Evolutionary conservation across 2,113 vertebrate genomes (phyloP), one percentile per base, ranked within the genome.

Genomic region (Typhlomys cinereus): DNA sequence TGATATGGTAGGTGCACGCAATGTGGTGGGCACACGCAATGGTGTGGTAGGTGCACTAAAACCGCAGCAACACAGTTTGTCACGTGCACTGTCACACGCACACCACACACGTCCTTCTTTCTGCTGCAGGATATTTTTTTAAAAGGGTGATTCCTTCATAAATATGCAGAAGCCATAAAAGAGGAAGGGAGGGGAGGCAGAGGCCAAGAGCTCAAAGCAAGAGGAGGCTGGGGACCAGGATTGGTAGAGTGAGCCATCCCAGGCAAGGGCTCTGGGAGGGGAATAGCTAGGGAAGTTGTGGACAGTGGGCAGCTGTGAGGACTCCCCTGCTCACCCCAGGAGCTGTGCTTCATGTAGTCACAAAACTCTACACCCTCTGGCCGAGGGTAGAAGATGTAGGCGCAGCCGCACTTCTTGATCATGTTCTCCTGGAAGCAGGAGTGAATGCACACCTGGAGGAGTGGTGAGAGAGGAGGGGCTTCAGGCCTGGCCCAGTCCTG

Each of bases 341-440:
- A 96, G 0, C 20, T 1, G 1, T 98, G 97, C 85, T 98, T 98
- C 1, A 46, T 90, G 82, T 98, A 98, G 94, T 98, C 97, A 66
- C 98, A 98, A 84, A 97, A 98, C 86, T 98, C 96, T 5, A 96
- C 97, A 1, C 93, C 84, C 0, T 25, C 0, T 0, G 97, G 97
- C 89, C 94, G 78, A 0, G 98, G 98, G 1, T 98, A 98, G 94
- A 98, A 98, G 62, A 98, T 98, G 86, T 98, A 98, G 0, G 98
- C 98, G 41, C 98, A 98, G 92, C 98, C 98, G 44, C 98, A 98
- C 80, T 96, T 89, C 44, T 95, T 41, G 4, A 98, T 95, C 98
- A 98, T 98, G 82, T 80, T 97, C 69, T 96, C 97, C 97, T 98
- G 98, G 86, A 98, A 98, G 96, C 98, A 98, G 93, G 98, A 98